phyloP scores from a whole-genome alignment of 1,140 invertebrate genomes.

The Dendrolimus kikuchii region DNA sequence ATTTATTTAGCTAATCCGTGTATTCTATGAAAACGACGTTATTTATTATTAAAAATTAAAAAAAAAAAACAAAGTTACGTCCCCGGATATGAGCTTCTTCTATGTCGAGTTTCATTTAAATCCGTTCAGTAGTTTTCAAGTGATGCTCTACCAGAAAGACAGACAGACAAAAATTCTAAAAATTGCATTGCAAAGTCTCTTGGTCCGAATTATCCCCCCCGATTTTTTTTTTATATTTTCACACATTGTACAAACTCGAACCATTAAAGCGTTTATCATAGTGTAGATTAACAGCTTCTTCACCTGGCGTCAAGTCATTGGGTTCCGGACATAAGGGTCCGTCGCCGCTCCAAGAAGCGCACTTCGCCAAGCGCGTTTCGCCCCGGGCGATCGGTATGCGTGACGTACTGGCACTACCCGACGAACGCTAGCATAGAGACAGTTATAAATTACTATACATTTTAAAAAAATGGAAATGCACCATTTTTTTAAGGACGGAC shows the following conservation, averaged over 20 bases:
- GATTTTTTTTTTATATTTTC: neutral
- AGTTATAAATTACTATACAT: too few species aligned
- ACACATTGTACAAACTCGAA: neutral
- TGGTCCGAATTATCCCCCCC: too few species aligned
- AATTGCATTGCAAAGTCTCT: too few species aligned
- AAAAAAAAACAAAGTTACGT: too few species aligned
- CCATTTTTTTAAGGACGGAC: too few species aligned
- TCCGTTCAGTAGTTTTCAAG: too few species aligned
- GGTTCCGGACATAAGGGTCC: conserved; percentile 33
- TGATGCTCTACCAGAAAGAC: neutral
- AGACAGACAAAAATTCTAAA: neutral
- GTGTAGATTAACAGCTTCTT: neutral
- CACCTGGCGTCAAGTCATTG: conserved; percentile 64
- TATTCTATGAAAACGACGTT: too few species aligned
- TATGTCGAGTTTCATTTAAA: too few species aligned
- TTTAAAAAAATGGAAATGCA: too few species aligned
- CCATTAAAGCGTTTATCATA: neutral
- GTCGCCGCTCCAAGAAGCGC: conserved; percentile 73
- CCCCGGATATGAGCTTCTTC: too few species aligned
- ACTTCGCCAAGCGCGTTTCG: conserved; percentile 67
- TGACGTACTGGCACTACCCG: conserved; percentile 46
- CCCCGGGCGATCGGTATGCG: conserved; percentile 44
- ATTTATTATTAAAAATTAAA: too few species aligned
- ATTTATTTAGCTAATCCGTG: too few species aligned
- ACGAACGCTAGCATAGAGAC: conserved; percentile 30